Percentiles rank a stretch among this genome's conserved stretches.
These are phyloP conservation scores for Bombylius major DNA, from an alignment of 2,888 invertebrate species.

Conservation along the genomic window DNA sequence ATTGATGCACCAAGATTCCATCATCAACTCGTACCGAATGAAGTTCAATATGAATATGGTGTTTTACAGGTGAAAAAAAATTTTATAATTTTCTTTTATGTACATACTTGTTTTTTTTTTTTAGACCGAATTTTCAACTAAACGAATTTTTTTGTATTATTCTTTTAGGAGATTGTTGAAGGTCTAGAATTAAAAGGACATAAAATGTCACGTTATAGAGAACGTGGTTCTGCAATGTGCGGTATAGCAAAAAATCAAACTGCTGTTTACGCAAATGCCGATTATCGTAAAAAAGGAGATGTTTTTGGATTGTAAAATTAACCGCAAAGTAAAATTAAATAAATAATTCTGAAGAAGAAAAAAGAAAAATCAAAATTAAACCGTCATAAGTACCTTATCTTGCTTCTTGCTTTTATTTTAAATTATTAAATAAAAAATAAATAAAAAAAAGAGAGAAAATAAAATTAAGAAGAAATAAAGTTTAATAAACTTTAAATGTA, in stretches of 20 bases:
- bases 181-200: conserved; percentile 57
- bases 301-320: conserved; percentile 50
- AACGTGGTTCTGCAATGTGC: conserved; percentile 59
- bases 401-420: not conserved
- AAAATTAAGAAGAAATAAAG: not conserved
- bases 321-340: not conserved
- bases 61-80: conserved; percentile 23
- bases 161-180: conserved; percentile 45
- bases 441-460: not conserved
- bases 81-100: not conserved
- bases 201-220: conserved; percentile 45
- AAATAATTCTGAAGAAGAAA: not conserved
- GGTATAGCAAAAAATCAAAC: conserved; percentile 49
- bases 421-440: not conserved
- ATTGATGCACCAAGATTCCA: conserved; percentile 66
- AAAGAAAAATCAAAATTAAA: not conserved
- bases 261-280: conserved; percentile 62
- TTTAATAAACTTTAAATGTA: not conserved
- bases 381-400: not conserved
- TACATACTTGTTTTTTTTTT: not conserved
- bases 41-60: conserved; percentile 55
- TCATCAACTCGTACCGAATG: conserved; percentile 74
- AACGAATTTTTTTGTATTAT: not conserved
- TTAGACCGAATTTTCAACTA: not conserved
- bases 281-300: conserved; percentile 70